These are phyloP conservation scores for Corythaeola cristata DNA, from an alignment of 2,113 vertebrate species.

Conservation along the genomic window DNA sequence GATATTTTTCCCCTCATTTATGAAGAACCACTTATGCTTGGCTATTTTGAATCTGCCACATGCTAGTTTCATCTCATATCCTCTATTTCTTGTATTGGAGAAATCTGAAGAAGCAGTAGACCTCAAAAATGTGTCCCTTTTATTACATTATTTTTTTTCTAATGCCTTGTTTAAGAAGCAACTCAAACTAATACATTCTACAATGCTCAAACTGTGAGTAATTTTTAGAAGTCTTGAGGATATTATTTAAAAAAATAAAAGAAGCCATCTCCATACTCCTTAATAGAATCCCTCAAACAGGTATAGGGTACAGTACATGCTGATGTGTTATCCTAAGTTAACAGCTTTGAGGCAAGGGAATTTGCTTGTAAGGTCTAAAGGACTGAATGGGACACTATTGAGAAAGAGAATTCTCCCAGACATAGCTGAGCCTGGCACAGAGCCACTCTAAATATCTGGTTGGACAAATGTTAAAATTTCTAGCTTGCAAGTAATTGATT, in stretches of 20 bases:
- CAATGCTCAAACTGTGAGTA: not conserved
- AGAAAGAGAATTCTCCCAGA: not conserved
- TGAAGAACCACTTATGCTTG: not conserved
- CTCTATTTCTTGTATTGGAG: not conserved
- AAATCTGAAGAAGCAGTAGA: not conserved
- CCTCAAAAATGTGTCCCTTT: not conserved
- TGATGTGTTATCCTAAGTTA: not conserved
- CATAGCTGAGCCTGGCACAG: not conserved
- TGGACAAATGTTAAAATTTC: not conserved
- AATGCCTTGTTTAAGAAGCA: not conserved
- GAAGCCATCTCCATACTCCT: not conserved
- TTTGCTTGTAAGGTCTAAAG: not conserved
- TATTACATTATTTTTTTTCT: not conserved
- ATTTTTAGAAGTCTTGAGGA: not conserved
- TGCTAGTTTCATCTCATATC: not conserved
- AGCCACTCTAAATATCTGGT: constrained; percentile 10
- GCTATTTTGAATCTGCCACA: not conserved
- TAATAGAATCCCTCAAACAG: not conserved
- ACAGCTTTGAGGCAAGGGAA: not conserved
- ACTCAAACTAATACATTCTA: not conserved
- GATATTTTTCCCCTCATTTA: not conserved
- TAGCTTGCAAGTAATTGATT: not conserved
- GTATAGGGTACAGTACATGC: not conserved
- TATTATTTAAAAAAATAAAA: not conserved
- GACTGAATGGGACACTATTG: not conserved